Base-by-base conservation (phyloP, 2,113 vertebrate genomes). In the Elachura formosa region DNA sequence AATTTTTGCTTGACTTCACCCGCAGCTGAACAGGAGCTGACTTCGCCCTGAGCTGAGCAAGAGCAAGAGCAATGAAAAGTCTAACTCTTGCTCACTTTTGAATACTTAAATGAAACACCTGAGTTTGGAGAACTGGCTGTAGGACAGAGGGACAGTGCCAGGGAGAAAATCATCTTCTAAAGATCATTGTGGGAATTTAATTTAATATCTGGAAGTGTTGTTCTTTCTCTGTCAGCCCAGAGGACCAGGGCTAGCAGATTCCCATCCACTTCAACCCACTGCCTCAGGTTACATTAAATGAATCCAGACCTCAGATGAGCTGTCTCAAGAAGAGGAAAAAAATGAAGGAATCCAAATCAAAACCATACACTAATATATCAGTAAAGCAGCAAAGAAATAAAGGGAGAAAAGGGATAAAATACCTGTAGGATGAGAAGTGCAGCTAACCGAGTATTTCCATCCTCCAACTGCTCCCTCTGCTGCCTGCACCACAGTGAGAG, bases 391-490 rank as follows among this genome's bases (percentile, higher is more conserved):
- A 76, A 82, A 82, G 62, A 87, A 89, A 84, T n/a, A 63, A 59
- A 66, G 29, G 13, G 6, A 31, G 11, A 6, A n/a, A 81, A 24
- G 9, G 17, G 33, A 22, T 77, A 74, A 29, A n/a, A 33, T 48
- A 71, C 59, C 54, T 84, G 66, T 52, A 59, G 73, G 80, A 90
- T 29, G n/a, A 74, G 61, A 78, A 86, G 34, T 31, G 26, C 54
- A 55, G 54, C 66, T 84, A 34, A 25, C 45, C 0, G 6, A 52
- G 15, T 38, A 45, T 78, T 85, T 95, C 64, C 51, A 67, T 92
- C 87, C 73, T 91, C 87, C 25, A 12, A 84, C 68, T 96, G 95
- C 88, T 94, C 93, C 93, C 90, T 95, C 96, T 96, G 86, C 96
- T 96, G 92, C 96, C 90, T 63, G 76, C 67, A n/a, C 56, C 38